Evolutionary conservation across 2,797 vertebrate species (phyloP), one percentile per base, ranked within the genome.

Genomic region (Liparis tanakae): DNA sequence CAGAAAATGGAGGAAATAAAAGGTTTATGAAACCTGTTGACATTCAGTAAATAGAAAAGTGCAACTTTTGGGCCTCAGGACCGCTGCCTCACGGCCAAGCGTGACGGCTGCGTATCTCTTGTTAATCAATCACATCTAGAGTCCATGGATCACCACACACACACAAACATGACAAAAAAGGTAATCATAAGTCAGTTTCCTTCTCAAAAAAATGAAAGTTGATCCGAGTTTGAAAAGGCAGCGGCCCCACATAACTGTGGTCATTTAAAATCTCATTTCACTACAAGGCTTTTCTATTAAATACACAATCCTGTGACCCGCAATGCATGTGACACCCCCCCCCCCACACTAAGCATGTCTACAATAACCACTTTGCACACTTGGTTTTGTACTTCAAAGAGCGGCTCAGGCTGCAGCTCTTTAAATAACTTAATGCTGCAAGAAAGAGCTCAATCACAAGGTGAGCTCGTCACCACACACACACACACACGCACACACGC

Each of bases 271-370:
- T 66, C 62, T 17, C 59, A 64, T 75, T 74, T 67, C 58, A 46
- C 53, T 10, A 30, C 46, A 36, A 51, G 36, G 72, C 30, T 67
- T 70, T 67, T 72, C 67, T 74, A 77, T 81, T 78, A 80, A 82
- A 88, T 80, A 80, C 80, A 58, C 55, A 71, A 79, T 18, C 85
- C 81, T 85, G 77, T 91, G 85, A 89, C 72, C 56, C 64, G 34
- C 25, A 5, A 74, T 56, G 43, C 88, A 86, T 89, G 87, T 82
- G 90, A 91, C 76, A 57, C n/a, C 41, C 50, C 10, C 1, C 4
- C 14, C 22, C 15, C 10, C 18, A 20, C 4, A 46, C 44, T 22
- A 4, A 70, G 63, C 44, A 72, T 70, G 76, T 70, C 70, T 13
- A 73, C 43, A n/a, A 44, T n/a, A 22, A 54, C 18, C 33, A 36